Percentiles rank a stretch among this genome's conserved stretches.
Conservation (phyloP, 2,888 invertebrate species). For the Amblyteles armatorius region DNA sequence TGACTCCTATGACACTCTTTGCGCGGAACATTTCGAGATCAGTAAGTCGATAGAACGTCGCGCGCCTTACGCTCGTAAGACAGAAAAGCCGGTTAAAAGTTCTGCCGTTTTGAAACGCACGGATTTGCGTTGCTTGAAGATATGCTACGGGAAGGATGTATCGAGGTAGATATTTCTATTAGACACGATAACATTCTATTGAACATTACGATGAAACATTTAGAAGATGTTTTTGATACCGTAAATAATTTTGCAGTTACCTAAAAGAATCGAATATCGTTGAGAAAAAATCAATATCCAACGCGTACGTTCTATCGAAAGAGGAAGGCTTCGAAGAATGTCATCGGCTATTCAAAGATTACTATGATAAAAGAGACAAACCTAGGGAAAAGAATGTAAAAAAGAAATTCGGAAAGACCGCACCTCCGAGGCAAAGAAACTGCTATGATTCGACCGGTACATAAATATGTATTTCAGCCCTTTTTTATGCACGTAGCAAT, state of each 20-base stretch:
- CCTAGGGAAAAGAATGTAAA: not conserved
- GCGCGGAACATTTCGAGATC: not conserved
- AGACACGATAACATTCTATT: no score
- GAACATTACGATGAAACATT: not conserved
- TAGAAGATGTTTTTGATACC: not conserved
- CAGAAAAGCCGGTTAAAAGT: not conserved
- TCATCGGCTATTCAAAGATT: not conserved
- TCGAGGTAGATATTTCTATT: not conserved
- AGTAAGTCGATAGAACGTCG: not conserved
- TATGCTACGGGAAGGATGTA: not conserved
- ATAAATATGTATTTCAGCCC: not conserved
- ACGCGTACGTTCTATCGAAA: not conserved
- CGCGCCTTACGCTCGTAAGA: not conserved
- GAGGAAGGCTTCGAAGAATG: not conserved
- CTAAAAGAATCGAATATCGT: not conserved
- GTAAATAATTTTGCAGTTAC: conserved; percentile 12
- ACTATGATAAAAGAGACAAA: not conserved
- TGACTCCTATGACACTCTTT: not conserved
- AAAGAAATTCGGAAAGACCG: not conserved
- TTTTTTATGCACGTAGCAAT: no score
- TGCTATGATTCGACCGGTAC: conserved; percentile 5
- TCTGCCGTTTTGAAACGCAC: not conserved
- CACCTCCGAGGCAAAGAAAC: not conserved
- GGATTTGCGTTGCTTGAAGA: not conserved
- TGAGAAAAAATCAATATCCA: not conserved